Evolutionary conservation across 1,140 invertebrate species (phyloP), one percentile per base, ranked within the genome.

Genomic region (Diorhabda elongata): DNA sequence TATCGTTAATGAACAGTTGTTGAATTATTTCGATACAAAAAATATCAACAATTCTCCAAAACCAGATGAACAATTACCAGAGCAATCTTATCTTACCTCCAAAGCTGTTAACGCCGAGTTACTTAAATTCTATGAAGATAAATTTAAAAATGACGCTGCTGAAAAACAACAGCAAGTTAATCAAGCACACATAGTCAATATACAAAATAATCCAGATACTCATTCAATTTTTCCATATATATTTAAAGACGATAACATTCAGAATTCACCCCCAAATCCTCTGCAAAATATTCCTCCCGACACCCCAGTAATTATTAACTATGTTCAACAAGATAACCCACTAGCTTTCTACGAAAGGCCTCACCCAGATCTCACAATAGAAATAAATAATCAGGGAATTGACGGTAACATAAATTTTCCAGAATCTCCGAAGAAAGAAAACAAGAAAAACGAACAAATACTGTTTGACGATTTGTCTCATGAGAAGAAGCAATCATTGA

Each of bases 41-140:
- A 61, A 61, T 61, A 26, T 56, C 5, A 41, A 52, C 0, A 57
- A 52, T 64, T 5, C 45, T 9, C 9, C 41, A 8, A 44, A 62
- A n/a, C 3, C 44, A 5, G 6, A 8, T 43, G 44, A n/a, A 9
- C 42, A 62, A 5, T 11, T 44, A 5, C 44, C 63, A 5, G 63
- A 64, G 41, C 63, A 44, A 47, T 64, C 63, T 4, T 57, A 64
- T 26, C 63, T 64, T 6, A 64, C 63, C 9, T 64, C 63, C 8
- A 64, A 64, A 44, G 44, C 41, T 26, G 63, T 67, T n/a, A 67
- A 67, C 47, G 65, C 65, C 26, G 57, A 59, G 42, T 41, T 67
- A 7, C 44, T 67, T 9, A 60, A 67, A 11, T 67, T 59, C 43
- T 67, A 59, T 47, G 42, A 67, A 6, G 42, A 67, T 44, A 67